Conservation (phyloP, 2,797 vertebrate genomes). For the Myotis daubentonii region DNA sequence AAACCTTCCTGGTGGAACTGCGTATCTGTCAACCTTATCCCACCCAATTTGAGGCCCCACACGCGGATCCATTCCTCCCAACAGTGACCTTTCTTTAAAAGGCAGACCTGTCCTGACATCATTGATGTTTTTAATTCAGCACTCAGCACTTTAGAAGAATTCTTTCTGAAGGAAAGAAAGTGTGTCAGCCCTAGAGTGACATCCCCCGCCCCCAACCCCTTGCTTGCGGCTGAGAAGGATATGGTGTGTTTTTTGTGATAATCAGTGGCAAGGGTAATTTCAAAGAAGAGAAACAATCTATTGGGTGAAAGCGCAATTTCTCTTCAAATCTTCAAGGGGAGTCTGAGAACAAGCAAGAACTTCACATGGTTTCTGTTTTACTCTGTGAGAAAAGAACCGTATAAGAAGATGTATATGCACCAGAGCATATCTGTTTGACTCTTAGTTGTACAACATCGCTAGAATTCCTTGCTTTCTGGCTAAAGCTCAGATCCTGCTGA, state of each 20-base stretch:
- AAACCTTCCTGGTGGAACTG: not conserved
- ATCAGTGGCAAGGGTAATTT: conserved; percentile 52
- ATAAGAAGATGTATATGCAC: not conserved
- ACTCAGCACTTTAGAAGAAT: conserved; percentile 56
- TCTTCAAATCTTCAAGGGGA: conserved; percentile 50
- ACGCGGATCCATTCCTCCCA: not conserved
- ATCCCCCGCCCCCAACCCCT: not conserved
- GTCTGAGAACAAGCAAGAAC: conserved; percentile 16
- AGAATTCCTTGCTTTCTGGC: not conserved
- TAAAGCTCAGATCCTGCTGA: not conserved
- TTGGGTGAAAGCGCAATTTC: conserved; percentile 32
- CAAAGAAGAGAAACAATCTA: conserved; percentile 36
- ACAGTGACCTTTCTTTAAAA: conserved; percentile 67
- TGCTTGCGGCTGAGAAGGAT: not conserved
- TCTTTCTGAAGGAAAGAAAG: conserved; percentile 65
- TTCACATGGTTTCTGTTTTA: conserved; percentile 47
- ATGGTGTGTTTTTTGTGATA: not conserved
- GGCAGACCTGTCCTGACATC: conserved; percentile 44
- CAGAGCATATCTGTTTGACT: not conserved
- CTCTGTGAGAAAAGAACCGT: conserved; percentile 24
- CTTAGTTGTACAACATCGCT: not conserved
- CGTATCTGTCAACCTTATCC: conserved; percentile 41
- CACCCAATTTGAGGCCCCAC: not conserved
- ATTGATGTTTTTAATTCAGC: conserved; percentile 61
- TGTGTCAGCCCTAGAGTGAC: conserved; percentile 54